These are phyloP conservation scores for Rhinoptilus africanus DNA, from an alignment of 2,113 vertebrate species.

Conservation along the genomic window DNA sequence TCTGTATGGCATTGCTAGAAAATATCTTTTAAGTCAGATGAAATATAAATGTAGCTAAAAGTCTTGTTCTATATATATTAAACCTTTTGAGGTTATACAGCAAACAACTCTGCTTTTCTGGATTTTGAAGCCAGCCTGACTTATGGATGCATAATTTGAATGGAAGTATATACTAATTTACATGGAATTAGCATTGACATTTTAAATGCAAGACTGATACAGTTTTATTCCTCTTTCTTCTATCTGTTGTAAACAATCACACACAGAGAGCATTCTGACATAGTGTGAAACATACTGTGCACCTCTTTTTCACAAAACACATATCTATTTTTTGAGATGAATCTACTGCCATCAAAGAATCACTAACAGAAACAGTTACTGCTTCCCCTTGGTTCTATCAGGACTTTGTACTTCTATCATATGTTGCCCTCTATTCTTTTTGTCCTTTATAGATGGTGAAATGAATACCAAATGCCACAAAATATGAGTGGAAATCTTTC, in stretches of 20 bases:
- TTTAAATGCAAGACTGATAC: neutral
- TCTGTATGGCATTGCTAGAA: neutral
- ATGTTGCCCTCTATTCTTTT: neutral
- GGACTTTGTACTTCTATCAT: neutral
- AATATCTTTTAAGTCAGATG: neutral
- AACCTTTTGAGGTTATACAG: neutral
- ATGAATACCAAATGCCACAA: conserved; percentile 24
- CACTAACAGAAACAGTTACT: neutral
- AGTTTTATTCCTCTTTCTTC: neutral
- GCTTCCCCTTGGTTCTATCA: neutral
- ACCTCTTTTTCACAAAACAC: neutral
- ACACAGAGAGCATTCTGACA: neutral
- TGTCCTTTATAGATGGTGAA: neutral
- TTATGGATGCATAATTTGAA: neutral
- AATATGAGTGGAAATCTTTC: neutral
- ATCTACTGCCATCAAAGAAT: neutral
- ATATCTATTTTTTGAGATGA: neutral
- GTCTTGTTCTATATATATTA: neutral
- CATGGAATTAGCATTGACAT: neutral
- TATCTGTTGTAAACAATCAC: neutral
- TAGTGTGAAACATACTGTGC: neutral
- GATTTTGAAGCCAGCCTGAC: neutral
- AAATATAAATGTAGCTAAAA: neutral
- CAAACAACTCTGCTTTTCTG: neutral
- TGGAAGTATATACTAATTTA: neutral